Base-by-base conservation (phyloP, 2,113 vertebrate genomes). In the Gobio gobio region DNA sequence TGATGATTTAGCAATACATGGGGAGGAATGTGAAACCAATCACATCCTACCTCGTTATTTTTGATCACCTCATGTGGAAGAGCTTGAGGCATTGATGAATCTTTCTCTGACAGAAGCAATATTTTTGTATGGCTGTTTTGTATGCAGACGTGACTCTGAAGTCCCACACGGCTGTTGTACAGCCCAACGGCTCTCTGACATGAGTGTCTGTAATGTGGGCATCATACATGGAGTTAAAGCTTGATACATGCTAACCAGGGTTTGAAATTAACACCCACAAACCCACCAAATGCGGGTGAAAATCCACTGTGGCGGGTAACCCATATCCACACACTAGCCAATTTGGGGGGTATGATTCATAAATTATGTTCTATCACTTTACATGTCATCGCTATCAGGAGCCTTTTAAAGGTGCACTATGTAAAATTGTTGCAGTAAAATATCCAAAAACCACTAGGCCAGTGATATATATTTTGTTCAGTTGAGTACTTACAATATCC, bases 91-190 rank as follows among this genome's bases (percentile, higher is more conserved):
- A 47, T 26, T 45, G 36, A 18, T 79, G 40, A 63, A 49, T 58
- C 45, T 12, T 43, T 81, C 64, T 47, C 64, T 63, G 56, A 66
- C 22, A 75, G 66, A 66, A 78, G 78, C 36, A 72, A 66, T 86
- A 86, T 83, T 82, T 83, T 86, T 86, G 81, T 58, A 68, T 47
- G 63, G 54, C 74, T 58, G 59, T 88, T 86, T 84, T 63, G 26
- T 80, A 88, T 72, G 81, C 70, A 78, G 45, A 70, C 49, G 58
- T 10, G 13, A 24, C 36, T 51, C 61, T 79, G 77, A 79, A 78
- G 22, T 78, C 77, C 36, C 56, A 61, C 56, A 26, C 58, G 56
- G 56, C 77, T 61, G 77, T 78, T 78, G 36, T 78, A 45, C 56
- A 78, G 77, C 56, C 58, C 12, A 45, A 36, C 20, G 20, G 18